These are phyloP conservation scores for Neodon shergylaensis DNA, from an alignment of 2,113 vertebrate species.

Conservation along the genomic window DNA sequence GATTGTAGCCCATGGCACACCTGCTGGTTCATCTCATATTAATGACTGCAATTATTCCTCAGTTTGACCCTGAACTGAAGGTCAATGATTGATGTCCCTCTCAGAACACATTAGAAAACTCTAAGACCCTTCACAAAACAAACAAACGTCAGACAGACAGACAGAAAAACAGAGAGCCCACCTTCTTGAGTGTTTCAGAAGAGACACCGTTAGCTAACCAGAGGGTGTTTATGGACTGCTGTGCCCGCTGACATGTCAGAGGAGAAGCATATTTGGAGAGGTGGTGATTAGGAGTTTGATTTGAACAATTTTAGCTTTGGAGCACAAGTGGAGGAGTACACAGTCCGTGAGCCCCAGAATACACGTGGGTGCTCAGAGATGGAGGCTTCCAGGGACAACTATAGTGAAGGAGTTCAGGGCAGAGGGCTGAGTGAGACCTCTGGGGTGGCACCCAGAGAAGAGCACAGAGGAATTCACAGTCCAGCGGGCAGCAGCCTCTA, in stretches of 20 bases:
- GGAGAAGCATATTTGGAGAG: background rate
- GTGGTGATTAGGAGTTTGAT: background rate
- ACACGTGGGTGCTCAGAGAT: background rate
- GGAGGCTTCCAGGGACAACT: background rate
- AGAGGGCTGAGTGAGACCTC: background rate
- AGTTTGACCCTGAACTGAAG: background rate
- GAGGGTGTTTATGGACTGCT: background rate
- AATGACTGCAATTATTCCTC: background rate
- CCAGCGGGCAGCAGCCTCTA: background rate
- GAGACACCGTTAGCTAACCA: background rate
- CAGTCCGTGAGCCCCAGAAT: too few species aligned
- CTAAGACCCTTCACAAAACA: background rate
- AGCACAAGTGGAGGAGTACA: background rate
- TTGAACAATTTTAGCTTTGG: background rate
- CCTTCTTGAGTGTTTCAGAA: background rate
- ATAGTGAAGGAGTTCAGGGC: background rate
- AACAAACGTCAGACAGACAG: background rate
- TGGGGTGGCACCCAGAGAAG: background rate
- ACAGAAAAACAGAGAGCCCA: background rate
- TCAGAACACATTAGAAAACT: background rate
- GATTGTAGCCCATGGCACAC: background rate
- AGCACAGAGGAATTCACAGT: background rate
- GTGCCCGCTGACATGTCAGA: background rate
- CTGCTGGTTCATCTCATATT: background rate
- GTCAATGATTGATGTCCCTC: background rate